Evolutionary conservation across 2,113 vertebrate species (phyloP).

Genomic region (Semnornis frantzii): DNA sequence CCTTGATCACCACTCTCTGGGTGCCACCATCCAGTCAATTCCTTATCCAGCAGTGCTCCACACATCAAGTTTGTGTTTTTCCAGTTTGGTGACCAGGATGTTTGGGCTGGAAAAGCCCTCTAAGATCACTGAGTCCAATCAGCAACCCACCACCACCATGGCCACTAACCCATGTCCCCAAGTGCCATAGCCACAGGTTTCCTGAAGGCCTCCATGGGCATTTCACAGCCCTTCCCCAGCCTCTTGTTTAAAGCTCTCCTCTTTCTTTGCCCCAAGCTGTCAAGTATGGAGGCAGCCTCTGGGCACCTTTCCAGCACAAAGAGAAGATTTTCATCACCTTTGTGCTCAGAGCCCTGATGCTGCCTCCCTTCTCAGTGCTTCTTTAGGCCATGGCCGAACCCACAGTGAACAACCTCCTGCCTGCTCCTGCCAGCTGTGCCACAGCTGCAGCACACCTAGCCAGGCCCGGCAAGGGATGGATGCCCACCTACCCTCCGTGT

Average conservation of each 20-base stretch:
- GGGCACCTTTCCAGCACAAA: background rate
- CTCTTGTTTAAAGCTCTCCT: background rate
- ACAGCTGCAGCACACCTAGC: background rate
- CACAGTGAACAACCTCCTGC: rapidly evolving
- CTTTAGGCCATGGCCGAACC: rapidly evolving
- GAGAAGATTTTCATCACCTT: background rate
- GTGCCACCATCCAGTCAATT: no score
- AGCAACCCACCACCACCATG: no score
- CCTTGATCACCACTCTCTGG: no score
- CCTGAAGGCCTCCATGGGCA: no score
- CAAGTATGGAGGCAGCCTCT: background rate
- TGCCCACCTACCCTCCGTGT: background rate
- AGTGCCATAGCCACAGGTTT: no score
- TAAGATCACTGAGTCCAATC: no score
- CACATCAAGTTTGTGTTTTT: no score
- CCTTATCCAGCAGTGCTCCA: no score
- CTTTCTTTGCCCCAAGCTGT: background rate
- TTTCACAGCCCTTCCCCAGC: background rate
- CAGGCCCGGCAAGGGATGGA: background rate
- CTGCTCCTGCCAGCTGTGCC: background rate
- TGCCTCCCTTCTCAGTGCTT: background rate
- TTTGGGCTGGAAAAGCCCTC: no score
- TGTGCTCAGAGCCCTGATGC: background rate
- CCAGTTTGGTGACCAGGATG: no score
- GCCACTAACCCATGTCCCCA: no score